Evolutionary conservation across 2,113 vertebrate genomes (phyloP).

Genomic region (Crocuta crocuta): DNA sequence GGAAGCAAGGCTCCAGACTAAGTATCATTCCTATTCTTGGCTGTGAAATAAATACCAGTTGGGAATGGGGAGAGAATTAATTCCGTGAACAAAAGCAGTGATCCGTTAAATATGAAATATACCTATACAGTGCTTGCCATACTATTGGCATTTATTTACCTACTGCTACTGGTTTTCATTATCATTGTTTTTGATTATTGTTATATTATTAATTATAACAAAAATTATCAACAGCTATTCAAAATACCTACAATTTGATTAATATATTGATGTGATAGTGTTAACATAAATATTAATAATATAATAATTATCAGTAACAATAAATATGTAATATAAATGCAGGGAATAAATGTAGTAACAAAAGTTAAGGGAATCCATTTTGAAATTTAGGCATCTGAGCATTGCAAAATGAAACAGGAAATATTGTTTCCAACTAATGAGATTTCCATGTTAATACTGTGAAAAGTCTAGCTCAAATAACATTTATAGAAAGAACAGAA

Average conservation of each 20-base stretch:
- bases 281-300: background rate
- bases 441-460: background rate
- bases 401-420: background rate
- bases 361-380: background rate
- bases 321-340: background rate
- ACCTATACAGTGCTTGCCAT: background rate
- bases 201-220: background rate
- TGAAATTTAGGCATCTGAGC: background rate
- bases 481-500: constrained; percentile 1
- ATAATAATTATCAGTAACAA: background rate
- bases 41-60: background rate
- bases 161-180: background rate
- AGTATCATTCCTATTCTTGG: background rate
- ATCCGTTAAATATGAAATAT: background rate
- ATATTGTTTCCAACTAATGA: background rate
- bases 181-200: background rate
- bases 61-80: background rate
- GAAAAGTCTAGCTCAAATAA: background rate
- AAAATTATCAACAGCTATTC: background rate
- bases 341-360: background rate
- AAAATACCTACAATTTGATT: background rate
- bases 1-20: background rate
- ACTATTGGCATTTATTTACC: background rate
- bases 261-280: background rate
- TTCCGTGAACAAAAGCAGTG: background rate